These are phyloP conservation scores for Caenorhabditis briggsae DNA, from an alignment of 1,140 invertebrate species.

Conservation along the genomic window DNA sequence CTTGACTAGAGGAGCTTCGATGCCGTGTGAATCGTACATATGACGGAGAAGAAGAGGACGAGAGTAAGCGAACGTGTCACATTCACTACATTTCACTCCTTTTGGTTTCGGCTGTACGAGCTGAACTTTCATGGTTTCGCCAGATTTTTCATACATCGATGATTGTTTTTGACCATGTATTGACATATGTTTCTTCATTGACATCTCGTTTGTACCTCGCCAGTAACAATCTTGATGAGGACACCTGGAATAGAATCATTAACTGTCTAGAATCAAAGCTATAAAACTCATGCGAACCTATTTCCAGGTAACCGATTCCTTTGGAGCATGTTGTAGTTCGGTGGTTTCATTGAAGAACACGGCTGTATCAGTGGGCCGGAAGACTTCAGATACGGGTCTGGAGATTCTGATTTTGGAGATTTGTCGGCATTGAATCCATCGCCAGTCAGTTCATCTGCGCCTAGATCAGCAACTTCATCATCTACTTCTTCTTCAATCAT, in stretches of 20 bases:
- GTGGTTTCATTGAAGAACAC: neutral
- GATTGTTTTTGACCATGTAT: slow-evolving; percentile 19
- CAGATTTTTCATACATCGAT: slow-evolving; percentile 11
- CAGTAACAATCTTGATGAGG: slow-evolving; percentile 53
- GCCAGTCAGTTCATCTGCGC: slow-evolving; percentile 16
- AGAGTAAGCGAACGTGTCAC: slow-evolving; percentile 59
- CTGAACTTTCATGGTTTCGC: slow-evolving; percentile 11
- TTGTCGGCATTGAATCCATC: slow-evolving; percentile 30
- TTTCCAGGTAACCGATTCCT: neutral
- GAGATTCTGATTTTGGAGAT: slow-evolving; percentile 26
- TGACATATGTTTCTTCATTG: slow-evolving; percentile 30
- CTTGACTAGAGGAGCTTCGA: slow-evolving; percentile 59
- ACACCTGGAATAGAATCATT: slow-evolving; percentile 8
- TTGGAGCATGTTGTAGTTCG: neutral
- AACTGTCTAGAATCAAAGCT: neutral
- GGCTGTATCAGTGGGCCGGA: slow-evolving; percentile 16
- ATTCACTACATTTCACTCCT: slow-evolving; percentile 60
- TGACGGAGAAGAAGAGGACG: slow-evolving; percentile 59
- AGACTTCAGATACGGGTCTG: slow-evolving; percentile 16
- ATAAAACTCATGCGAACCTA: slow-evolving; percentile 17
- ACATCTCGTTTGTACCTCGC: slow-evolving; percentile 46
- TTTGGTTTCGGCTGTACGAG: slow-evolving; percentile 22
- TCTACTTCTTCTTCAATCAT: slow-evolving; percentile 57
- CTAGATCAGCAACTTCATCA: slow-evolving; percentile 38
- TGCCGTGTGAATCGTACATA: slow-evolving; percentile 58